Evolutionary conservation across 2,888 invertebrate species (phyloP), one percentile per base, ranked within the genome.

Genomic region (Hemistola chrysoprasaria): DNA sequence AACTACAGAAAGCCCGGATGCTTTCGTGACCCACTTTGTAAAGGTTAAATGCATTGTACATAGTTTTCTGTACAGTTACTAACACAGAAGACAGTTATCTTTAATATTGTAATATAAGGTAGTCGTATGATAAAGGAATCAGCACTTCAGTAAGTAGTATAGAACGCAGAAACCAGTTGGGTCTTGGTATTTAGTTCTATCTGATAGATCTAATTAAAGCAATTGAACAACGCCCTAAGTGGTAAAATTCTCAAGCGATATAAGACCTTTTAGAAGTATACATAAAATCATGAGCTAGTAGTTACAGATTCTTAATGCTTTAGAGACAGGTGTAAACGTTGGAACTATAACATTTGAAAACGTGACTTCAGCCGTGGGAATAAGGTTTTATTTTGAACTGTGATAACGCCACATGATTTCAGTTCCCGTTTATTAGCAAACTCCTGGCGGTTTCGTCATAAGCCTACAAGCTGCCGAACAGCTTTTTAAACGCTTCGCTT

Each of bases 221-320:
- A 16, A 16, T 16, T 16, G 56, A 66, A 71, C 62, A 81, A 74
- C 67, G 67, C 63, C 66, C 60, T 65, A 71, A 71, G 69, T 65
- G 62, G 46, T 54, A 34, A 55, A 60, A 59, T 66, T 65, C 51
- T 65, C 65, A 61, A 53, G 58, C 50, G 51, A 72, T 62, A 59
- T 73, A 67, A 53, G 68, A 65, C 69, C 69, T 77, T 80, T 71
- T 4, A 6, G 8, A 22, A 10, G 3, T 70, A 47, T 56, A 62
- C 59, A 56, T 59, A 51, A 59, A 65, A 60, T 67, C 72, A 71
- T 70, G 71, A 72, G 71, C 70, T 57, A 71, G 77, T n/a, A n/a
- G 82, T 78, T 77, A 74, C 67, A 77, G 79, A 80, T 79, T 71
- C 77, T 78, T 76, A 76, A 79, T 84, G 72, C 72, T 74, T 69